These are phyloP conservation scores for Mesembrinibis cayennensis DNA, from an alignment of 2,113 vertebrate genomes.

Conservation along the genomic window DNA sequence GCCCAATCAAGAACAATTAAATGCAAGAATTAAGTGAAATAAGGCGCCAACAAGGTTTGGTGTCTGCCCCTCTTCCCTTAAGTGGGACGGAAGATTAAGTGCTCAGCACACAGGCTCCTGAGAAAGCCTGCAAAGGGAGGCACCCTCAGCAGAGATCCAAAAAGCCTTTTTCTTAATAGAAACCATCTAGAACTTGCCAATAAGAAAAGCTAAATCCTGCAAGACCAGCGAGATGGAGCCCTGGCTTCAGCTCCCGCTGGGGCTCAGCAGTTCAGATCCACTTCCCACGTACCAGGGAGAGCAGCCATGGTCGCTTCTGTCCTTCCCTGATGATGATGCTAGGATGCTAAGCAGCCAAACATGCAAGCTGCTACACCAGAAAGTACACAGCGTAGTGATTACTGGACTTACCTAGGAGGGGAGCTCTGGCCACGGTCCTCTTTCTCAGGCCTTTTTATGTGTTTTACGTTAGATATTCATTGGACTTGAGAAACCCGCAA, in stretches of 20 bases:
- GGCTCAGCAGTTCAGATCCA: neutral
- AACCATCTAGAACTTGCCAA: neutral
- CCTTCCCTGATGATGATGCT: neutral
- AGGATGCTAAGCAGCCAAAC: neutral
- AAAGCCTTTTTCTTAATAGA: slow-evolving; percentile 18
- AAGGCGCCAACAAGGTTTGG: neutral
- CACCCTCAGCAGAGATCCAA: neutral
- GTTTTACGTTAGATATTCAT: rapidly evolving
- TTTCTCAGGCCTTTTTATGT: neutral
- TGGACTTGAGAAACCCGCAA: neutral
- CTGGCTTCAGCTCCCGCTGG: neutral
- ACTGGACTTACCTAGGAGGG: neutral
- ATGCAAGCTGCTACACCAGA: neutral
- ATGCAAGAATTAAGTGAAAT: neutral
- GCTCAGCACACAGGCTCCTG: neutral
- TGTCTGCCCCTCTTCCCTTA: neutral
- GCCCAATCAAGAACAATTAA: neutral
- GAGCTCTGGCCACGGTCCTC: neutral
- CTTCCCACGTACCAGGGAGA: neutral
- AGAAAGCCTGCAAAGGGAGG: neutral
- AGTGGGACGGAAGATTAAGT: neutral
- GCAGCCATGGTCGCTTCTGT: neutral
- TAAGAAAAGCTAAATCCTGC: neutral
- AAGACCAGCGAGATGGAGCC: neutral
- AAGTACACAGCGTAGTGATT: neutral